A percentile compares a stretch with the other conserved stretches of the same genome.
Conservation (phyloP, 37 sponge, comb jelly and placozoan genomes). For the Tethya wilhelma region DNA sequence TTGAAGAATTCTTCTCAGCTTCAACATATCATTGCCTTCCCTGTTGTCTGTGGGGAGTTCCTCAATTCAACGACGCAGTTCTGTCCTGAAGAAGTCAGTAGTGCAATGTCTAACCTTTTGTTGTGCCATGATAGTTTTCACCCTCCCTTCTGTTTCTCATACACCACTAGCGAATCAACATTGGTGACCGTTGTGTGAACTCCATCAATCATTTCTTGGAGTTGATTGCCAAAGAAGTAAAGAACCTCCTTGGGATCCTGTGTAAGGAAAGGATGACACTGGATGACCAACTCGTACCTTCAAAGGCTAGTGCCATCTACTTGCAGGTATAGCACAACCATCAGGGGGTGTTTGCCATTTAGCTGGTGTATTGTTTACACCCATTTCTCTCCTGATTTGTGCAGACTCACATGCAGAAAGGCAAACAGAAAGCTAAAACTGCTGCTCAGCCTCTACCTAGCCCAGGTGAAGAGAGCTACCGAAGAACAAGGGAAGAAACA, state of each 20-base stretch:
- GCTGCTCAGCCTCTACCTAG: slow-evolving; percentile 16
- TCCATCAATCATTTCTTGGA: slow-evolving; percentile 87
- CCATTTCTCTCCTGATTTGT: slow-evolving; percentile 11
- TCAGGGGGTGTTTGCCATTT: not conserved
- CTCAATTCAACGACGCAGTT: slow-evolving; percentile 63
- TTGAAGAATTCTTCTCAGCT: slow-evolving; percentile 39
- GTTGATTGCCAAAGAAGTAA: slow-evolving; percentile 78
- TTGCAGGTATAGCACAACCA: not conserved
- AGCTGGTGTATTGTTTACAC: not conserved
- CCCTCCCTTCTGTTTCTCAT: not conserved
- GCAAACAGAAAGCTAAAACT: slow-evolving; percentile 45
- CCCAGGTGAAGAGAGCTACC: slow-evolving; percentile 81
- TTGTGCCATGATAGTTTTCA: no score
- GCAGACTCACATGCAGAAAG: slow-evolving; percentile 49
- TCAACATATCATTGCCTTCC: slow-evolving; percentile 73
- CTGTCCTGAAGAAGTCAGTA: slow-evolving; percentile 90
- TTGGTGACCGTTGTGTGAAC: slow-evolving; percentile 86
- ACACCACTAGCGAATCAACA: slow-evolving; percentile 46
- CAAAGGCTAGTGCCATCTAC: slow-evolving; percentile 34
- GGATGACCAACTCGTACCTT: slow-evolving; percentile 21
- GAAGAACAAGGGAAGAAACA: slow-evolving; percentile 57
- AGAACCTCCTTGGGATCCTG: slow-evolving; percentile 28
- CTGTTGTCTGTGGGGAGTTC: slow-evolving; percentile 83
- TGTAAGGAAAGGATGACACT: slow-evolving; percentile 34
- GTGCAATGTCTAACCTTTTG: no score